Conservation (phyloP, 2,888 invertebrate genomes). For the Protophormia terraenovae region DNA sequence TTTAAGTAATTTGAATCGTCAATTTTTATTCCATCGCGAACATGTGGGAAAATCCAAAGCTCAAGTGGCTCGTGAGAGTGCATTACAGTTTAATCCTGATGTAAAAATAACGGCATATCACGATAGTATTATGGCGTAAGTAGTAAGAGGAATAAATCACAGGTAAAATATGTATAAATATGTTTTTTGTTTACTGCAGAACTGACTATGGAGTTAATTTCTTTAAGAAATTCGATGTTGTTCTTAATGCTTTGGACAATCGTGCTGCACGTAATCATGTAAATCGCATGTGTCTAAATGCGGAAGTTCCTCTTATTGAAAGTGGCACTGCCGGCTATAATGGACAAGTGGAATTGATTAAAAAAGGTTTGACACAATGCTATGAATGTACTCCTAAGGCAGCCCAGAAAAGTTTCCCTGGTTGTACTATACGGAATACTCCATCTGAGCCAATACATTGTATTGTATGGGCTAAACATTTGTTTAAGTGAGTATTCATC, state of each 20-base stretch:
- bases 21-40: constrained; percentile 98
- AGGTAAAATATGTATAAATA: too few species aligned
- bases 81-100: constrained; percentile 92
- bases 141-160: constrained; percentile 65
- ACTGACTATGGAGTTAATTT: constrained; percentile 94
- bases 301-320: constrained; percentile 96
- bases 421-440: constrained; percentile 99
- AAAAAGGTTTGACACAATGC: constrained; percentile 94
- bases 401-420: constrained; percentile 95
- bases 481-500: constrained; percentile 91
- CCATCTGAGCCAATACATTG: constrained; percentile 99
- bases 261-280: constrained; percentile 98
- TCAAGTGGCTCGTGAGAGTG: constrained; percentile 93
- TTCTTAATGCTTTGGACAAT: constrained; percentile 98
- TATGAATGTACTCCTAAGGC: constrained; percentile 98
- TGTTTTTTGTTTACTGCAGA: constrained; percentile 82
- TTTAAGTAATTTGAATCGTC: constrained; percentile 98
- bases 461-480: constrained; percentile 99
- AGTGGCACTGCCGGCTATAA: constrained; percentile 98
- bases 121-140: constrained; percentile 95
- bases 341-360: constrained; percentile 96
- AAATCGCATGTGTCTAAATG: constrained; percentile 98
- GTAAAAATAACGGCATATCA: constrained; percentile 94
- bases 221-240: constrained; percentile 94
- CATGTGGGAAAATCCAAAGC: constrained; percentile 99